Base-by-base conservation (phyloP, 30 jellyfish, hydroid and myxozoan species). In the Cassiopea xamachana region DNA sequence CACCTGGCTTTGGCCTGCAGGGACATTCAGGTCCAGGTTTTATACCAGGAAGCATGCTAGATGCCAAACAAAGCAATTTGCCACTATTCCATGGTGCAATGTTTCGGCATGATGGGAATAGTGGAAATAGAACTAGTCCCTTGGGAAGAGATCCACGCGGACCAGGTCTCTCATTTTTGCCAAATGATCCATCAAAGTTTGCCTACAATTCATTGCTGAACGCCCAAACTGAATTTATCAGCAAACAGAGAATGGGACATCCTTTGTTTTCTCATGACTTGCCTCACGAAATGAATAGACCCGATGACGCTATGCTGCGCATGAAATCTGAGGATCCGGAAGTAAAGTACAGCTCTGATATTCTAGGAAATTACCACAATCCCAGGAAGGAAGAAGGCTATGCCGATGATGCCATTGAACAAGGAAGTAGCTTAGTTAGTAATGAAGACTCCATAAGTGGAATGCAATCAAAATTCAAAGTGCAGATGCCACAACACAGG, bases 21-120 rank as follows among this genome's bases (percentile, higher is more conserved):
- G 89, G 94, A 39, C 89, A 68, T 55, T 81, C 80, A 43, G 85
- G 88, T 48, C 88, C 94, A 51, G 55, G 80, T 19, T 87, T 87
- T 75, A 87, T 87, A 39, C 85, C 94, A 8, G 94, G 94, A 17
- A 76, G 45, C 85, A 76, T 87, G 82, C 70, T 87, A 2, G 94
- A 76, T 61, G 78, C 85, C 64, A 76, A 75, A 12, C 89, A 87
- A 7, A 58, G 84, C 13, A 81, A 77, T 19, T 43, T 76, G 1
- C 84, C 77, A 6, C 72, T 69, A 19, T 77, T 51, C 2, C 94
- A 87, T 64, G 89, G 84, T 27, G 50, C 90, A 16, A 14, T 82
- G 83, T 86, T 61, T 73, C 87, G 86, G 72, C 87, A 46, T 60
- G 82, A 61, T 9, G 73, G 64, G 7, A 62, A 48, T 10, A 86